Conservation (phyloP, 35 echinoderm and acorn worm genomes). For the Diadema setosum region DNA sequence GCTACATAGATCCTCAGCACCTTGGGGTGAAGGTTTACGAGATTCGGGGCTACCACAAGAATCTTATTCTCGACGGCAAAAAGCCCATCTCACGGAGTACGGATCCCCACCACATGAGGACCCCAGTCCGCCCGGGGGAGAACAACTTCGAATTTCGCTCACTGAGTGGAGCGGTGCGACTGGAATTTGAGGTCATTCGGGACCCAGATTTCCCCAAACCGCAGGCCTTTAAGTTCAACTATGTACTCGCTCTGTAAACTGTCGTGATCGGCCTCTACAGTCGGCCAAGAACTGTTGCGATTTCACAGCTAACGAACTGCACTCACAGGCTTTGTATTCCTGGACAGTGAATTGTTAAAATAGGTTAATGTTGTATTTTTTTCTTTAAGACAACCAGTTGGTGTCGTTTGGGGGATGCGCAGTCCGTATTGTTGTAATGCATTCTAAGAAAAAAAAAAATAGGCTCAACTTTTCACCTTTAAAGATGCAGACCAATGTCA, state of each 20-base stretch:
- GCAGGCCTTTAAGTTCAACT: slow-evolving; percentile 97
- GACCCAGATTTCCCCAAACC: slow-evolving; percentile 42
- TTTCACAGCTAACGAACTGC: too few relatives aligned
- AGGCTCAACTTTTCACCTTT: too few relatives aligned
- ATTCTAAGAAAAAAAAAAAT: too few relatives aligned
- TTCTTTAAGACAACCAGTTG: too few relatives aligned
- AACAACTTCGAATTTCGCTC: slow-evolving; percentile 98
- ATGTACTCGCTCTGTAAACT: slow-evolving; percentile 83
- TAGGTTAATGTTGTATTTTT: too few relatives aligned
- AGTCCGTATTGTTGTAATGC: too few relatives aligned
- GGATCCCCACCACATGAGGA: slow-evolving; percentile 73
- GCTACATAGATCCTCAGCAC: slow-evolving; percentile 90
- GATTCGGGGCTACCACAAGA: slow-evolving; percentile 53
- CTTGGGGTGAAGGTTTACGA: slow-evolving; percentile 89
- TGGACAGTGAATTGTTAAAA: too few relatives aligned
- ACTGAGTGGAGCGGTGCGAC: slow-evolving; percentile 64
- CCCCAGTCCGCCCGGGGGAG: slow-evolving; percentile 68
- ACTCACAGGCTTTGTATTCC: too few relatives aligned
- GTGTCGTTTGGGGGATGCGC: too few relatives aligned
- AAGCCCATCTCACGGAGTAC: slow-evolving; percentile 66
- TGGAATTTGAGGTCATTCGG: slow-evolving; percentile 63
- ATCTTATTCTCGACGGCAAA: slow-evolving; percentile 79
- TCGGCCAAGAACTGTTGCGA: too few relatives aligned
- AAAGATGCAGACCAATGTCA: too few relatives aligned
- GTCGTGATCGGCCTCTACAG: too few relatives aligned